Percentiles rank a stretch among this genome's conserved stretches.
These are phyloP conservation scores for Lycophotia porphyrea DNA, from an alignment of 2,888 invertebrate species.

Conservation along the genomic window DNA sequence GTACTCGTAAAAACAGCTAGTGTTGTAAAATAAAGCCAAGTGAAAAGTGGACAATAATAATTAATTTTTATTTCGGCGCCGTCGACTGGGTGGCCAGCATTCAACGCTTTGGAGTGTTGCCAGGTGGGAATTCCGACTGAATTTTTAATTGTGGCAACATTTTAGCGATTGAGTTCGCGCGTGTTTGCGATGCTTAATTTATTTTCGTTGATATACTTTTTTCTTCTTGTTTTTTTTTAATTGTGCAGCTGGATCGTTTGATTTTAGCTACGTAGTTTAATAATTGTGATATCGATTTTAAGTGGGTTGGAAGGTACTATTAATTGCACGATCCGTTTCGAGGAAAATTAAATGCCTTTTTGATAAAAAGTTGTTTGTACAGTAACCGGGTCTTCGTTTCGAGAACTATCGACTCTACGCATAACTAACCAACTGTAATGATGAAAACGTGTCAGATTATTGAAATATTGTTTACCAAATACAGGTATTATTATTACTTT, in stretches of 20 bases:
- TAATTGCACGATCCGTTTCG: neutral
- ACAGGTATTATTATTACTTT: too few relatives aligned
- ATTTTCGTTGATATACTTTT: slow-evolving; percentile 48
- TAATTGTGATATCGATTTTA: slow-evolving; percentile 9
- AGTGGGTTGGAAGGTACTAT: neutral
- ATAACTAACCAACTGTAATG: neutral
- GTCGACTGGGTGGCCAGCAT: slow-evolving; percentile 63
- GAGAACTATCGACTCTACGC: neutral
- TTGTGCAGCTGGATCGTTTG: slow-evolving; percentile 26
- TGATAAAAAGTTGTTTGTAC: neutral
- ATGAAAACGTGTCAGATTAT: neutral
- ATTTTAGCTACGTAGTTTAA: slow-evolving; percentile 13
- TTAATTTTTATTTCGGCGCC: slow-evolving; percentile 70
- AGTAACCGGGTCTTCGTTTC: neutral
- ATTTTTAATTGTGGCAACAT: slow-evolving; percentile 73
- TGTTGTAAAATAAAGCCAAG: slow-evolving; percentile 60
- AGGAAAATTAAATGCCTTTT: neutral
- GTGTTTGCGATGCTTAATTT: slow-evolving; percentile 63
- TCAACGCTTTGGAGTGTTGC: slow-evolving; percentile 71
- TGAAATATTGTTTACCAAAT: neutral
- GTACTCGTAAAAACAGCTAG: slow-evolving; percentile 48
- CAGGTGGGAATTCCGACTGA: slow-evolving; percentile 65
- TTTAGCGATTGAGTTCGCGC: slow-evolving; percentile 68
- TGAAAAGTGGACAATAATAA: slow-evolving; percentile 68
- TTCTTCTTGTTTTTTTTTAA: slow-evolving; percentile 22